Conservation (phyloP, 2,113 vertebrate genomes). For the Chelonoidis abingdonii region DNA sequence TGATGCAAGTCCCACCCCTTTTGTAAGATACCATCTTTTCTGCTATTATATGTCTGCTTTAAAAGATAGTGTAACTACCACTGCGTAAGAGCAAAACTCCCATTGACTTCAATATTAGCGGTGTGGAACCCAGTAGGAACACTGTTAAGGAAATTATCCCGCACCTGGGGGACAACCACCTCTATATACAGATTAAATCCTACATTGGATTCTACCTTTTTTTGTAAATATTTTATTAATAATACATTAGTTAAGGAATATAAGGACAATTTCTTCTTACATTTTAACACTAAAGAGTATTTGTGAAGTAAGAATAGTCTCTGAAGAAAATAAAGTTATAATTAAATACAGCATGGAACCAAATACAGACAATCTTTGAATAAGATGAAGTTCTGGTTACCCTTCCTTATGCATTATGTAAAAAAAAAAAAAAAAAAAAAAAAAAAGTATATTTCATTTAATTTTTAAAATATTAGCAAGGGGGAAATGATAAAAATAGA, state of each 20-base stretch:
- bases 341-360: constrained; percentile 76
- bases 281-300: constrained; percentile 80
- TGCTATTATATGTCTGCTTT: accelerated
- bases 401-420: constrained; percentile 65
- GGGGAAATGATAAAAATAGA: constrained; percentile 61
- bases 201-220: constrained; percentile 18
- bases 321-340: constrained; percentile 69
- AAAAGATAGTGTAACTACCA: background rate
- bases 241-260: constrained; percentile 77
- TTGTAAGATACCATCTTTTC: accelerated
- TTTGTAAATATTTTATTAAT: constrained; percentile 80
- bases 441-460: constrained; percentile 55
- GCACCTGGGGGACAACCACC: background rate
- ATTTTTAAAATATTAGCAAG: constrained; percentile 65
- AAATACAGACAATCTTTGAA: constrained; percentile 76
- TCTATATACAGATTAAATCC: background rate
- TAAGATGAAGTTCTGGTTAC: constrained; percentile 68
- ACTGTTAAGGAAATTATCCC: background rate
- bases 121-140: background rate
- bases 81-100: background rate
- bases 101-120: background rate
- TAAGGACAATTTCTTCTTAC: constrained; percentile 77
- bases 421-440: constrained; percentile 63
- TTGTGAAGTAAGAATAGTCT: constrained; percentile 67
- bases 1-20: accelerated